Evolutionary conservation across 1,140 invertebrate species (phyloP), one percentile per base, ranked within the genome.

Genomic region (Aethina tumida): DNA sequence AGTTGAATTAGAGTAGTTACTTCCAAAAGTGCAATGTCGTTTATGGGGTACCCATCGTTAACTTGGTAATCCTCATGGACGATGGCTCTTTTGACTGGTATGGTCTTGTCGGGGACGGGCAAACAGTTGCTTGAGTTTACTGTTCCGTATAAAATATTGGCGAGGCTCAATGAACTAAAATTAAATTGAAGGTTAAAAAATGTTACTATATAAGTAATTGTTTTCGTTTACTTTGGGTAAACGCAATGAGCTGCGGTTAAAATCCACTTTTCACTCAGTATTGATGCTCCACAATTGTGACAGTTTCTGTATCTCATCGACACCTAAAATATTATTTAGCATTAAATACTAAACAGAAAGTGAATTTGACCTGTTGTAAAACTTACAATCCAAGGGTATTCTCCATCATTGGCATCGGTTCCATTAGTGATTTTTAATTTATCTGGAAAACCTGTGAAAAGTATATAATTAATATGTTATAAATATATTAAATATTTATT

Each of bases 1-100:
- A 5, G 3, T 28, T 14, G 10, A 36, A n/a, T n/a, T 24, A 8
- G 17, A 20, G 12, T 13, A 31, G 2, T 13, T 31, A 31, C 29
- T 15, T 31, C 29, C 5, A 43, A 6, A 37, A 43, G 32, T 21
- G 22, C 41, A n/a, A 43, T 43, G 24, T 43, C 41, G 18, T 43
- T 43, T n/a, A n/a, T n/a, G 5, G 29, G 25, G 21, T 38, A 32
- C 8, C 35, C 19, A 1, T 15, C 17, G 17, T 26, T 30, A 8
- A 21, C n/a, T 5, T 18, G 13, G 27, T 43, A 41, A 14, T 28
- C 17, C 10, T 41, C 39, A 22, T 41, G 32, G 4, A 26, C 21
- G 24, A 38, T 21, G 7, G 33, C 32, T 21, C 15, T 5, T 2
- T 20, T 35, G 10, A 41, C 39, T 28, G 29, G 18, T 14, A 20